Conservation (phyloP, 2,888 invertebrate species). For the Diarsia rubi region DNA sequence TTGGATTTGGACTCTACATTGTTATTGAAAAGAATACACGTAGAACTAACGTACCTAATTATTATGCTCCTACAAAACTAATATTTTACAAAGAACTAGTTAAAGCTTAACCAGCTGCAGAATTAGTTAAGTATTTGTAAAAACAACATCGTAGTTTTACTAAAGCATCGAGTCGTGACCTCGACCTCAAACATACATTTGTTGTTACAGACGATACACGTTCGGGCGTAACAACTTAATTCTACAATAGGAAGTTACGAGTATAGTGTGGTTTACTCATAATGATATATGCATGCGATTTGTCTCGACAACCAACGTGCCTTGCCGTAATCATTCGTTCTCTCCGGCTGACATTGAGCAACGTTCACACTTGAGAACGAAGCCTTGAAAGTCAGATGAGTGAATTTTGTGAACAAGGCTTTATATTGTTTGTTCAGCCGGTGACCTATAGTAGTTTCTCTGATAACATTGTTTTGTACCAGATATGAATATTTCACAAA, state of each 20-base stretch:
- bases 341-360: constrained; percentile 77
- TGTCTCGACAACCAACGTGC: constrained; percentile 71
- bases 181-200: constrained; percentile 61
- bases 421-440: constrained; percentile 70
- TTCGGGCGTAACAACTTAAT: constrained; percentile 56
- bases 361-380: constrained; percentile 72
- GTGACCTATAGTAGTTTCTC: constrained; percentile 67
- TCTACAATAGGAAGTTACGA: constrained; percentile 62
- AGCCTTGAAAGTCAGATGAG: constrained; percentile 78
- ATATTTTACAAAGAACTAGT: constrained; percentile 35
- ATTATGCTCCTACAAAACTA: constrained; percentile 11
- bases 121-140: constrained; percentile 32
- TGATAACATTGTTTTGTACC: constrained; percentile 76
- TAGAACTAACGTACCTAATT: neutral
- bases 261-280: constrained; percentile 45
- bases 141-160: constrained; percentile 42
- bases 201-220: constrained; percentile 46
- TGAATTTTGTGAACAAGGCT: constrained; percentile 73
- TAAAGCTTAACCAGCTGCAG: constrained; percentile 22
- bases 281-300: constrained; percentile 65
- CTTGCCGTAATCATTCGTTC: constrained; percentile 77
- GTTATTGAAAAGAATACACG: constrained; percentile 20
- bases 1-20: constrained; percentile 4
- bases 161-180: constrained; percentile 47
- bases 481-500: constrained; percentile 64